These are phyloP conservation scores for Papilio dardanus DNA, from an alignment of 1,140 invertebrate genomes.

Conservation along the genomic window DNA sequence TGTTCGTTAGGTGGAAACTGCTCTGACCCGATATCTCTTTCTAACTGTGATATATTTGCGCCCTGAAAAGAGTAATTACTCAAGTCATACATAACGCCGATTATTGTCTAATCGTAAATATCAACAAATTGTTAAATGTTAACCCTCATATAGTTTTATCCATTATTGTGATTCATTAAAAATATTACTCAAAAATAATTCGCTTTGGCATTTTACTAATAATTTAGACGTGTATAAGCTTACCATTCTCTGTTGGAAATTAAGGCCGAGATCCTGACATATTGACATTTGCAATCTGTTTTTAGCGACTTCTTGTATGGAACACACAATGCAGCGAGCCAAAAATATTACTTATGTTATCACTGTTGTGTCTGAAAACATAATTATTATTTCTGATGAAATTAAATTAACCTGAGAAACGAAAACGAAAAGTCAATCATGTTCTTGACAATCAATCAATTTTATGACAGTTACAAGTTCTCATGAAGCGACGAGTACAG, in stretches of 20 bases:
- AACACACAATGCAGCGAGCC: constrained; percentile 56
- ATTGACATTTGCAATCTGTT: constrained; percentile 82
- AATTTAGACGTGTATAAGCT: constrained; percentile 49
- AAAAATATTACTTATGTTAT: constrained; percentile 53
- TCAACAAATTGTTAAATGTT: constrained; percentile 18
- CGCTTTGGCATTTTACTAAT: neutral
- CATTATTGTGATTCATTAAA: neutral
- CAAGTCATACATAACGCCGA: constrained; percentile 42
- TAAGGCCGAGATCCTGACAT: constrained; percentile 82
- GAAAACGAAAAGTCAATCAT: constrained; percentile 57
- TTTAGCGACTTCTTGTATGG: constrained; percentile 60
- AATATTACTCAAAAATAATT: neutral
- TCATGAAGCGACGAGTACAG: constrained; percentile 12
- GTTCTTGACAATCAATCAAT: constrained; percentile 59
- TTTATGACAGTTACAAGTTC: constrained; percentile 43
- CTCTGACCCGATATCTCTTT: constrained; percentile 98
- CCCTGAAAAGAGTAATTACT: constrained; percentile 86
- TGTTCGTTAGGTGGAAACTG: constrained; percentile 99
- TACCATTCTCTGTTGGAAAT: constrained; percentile 82
- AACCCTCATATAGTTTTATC: neutral
- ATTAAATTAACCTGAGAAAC: constrained; percentile 59
- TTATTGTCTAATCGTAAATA: constrained; percentile 37
- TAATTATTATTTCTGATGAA: constrained; percentile 65
- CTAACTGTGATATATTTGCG: constrained; percentile 98
- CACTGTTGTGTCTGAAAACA: constrained; percentile 60